Evolutionary conservation across 1,140 invertebrate species (phyloP).

Genomic region (Rhizoglyphus robini): DNA sequence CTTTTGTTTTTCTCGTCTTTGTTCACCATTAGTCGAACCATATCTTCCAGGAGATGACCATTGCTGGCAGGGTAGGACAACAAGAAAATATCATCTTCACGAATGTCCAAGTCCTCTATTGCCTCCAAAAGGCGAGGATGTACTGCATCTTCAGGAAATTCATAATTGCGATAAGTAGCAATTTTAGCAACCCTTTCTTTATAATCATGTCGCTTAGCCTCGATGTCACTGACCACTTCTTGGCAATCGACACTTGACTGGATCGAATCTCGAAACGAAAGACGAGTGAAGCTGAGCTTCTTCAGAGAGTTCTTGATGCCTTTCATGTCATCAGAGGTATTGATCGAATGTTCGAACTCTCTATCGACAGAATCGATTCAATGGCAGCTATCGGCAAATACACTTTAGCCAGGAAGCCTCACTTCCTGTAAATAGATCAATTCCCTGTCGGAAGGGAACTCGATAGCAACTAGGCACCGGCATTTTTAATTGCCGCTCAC

Average conservation of each 20-base stretch:
- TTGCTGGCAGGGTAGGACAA: conserved; percentile 34
- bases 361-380: background rate
- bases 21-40: conserved; percentile 4
- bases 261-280: background rate
- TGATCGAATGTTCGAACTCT: background rate
- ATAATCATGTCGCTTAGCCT: conserved; percentile 6
- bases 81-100: conserved; percentile 33
- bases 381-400: background rate
- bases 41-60: conserved; percentile 23
- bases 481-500: no score
- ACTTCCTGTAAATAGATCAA: background rate
- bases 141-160: conserved; percentile 16
- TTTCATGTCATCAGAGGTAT: conserved; percentile 17
- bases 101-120: conserved; percentile 22
- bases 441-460: background rate
- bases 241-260: background rate
- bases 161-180: background rate
- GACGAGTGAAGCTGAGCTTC: conserved; percentile 3
- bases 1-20: background rate
- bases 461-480: no score
- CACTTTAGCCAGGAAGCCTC: background rate
- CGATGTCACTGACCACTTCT: background rate
- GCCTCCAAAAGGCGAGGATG: conserved; percentile 22
- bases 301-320: conserved; percentile 17
- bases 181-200: background rate